A percentile compares a stretch with the other conserved stretches of the same genome.
Conservation (phyloP, 2,888 invertebrate species). For the Hypolimnas misippus region DNA sequence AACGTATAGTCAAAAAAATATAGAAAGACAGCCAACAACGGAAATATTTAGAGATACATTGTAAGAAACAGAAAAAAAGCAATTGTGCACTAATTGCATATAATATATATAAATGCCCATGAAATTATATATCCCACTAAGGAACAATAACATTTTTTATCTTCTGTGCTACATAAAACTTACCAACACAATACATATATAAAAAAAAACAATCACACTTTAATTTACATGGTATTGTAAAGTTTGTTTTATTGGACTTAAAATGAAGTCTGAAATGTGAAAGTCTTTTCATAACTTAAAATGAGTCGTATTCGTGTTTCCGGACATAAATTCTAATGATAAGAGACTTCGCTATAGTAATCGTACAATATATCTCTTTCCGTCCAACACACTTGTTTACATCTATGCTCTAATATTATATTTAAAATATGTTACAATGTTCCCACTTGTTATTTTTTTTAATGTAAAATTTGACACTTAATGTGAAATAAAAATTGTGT, state of each 20-base stretch:
- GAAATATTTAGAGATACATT: constrained; percentile 60
- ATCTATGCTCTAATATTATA: constrained; percentile 80
- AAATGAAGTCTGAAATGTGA: constrained; percentile 8
- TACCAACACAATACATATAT: constrained; percentile 51
- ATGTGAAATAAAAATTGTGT: constrained; percentile 33
- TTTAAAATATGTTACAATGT: constrained; percentile 84
- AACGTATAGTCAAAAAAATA: constrained; percentile 52
- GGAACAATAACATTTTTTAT: constrained; percentile 72
- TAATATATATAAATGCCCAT: constrained; percentile 78
- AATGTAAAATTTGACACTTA: constrained; percentile 59
- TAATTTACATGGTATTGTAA: constrained; percentile 26
- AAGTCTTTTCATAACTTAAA: constrained; percentile 22
- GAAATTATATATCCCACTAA: constrained; percentile 58
- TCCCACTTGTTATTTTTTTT: constrained; percentile 81
- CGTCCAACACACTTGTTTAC: constrained; percentile 66
- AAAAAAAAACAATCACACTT: constrained; percentile 38
- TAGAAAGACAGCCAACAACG: constrained; percentile 58
- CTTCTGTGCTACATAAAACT: constrained; percentile 69
- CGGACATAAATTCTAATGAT: constrained; percentile 65
- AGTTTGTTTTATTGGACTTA: constrained; percentile 16
- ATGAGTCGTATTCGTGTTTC: constrained; percentile 35
- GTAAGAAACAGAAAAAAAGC: constrained; percentile 64
- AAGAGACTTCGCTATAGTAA: constrained; percentile 72
- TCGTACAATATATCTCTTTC: constrained; percentile 77
- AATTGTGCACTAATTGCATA: constrained; percentile 62